Evolutionary conservation across 2,113 vertebrate genomes (phyloP).

Genomic region (Mirza zaza): DNA sequence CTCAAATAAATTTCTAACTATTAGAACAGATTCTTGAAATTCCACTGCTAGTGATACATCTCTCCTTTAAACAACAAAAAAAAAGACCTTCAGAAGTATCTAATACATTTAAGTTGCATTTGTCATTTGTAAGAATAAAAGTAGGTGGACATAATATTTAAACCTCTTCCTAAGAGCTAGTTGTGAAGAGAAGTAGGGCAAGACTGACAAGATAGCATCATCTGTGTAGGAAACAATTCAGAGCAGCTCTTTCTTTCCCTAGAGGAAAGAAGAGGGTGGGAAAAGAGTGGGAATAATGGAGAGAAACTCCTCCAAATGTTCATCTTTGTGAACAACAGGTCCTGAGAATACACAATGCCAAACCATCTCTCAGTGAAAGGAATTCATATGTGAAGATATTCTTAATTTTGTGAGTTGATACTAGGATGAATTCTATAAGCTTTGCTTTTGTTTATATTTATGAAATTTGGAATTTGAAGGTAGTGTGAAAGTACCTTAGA

Average conservation of each 20-base stretch:
- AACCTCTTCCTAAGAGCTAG: neutral
- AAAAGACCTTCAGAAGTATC: neutral
- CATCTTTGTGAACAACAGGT: neutral
- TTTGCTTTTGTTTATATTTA: neutral
- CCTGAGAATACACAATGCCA: neutral
- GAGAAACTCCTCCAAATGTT: neutral
- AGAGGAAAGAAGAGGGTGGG: neutral
- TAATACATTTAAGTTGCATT: neutral
- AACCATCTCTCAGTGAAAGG: neutral
- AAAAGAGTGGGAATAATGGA: neutral
- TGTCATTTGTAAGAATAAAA: neutral
- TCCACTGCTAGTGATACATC: neutral
- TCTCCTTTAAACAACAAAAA: neutral
- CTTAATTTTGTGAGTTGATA: neutral
- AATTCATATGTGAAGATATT: constrained; percentile 7
- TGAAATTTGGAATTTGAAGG: constrained; percentile 37
- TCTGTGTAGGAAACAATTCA: neutral
- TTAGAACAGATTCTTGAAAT: neutral
- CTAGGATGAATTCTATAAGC: constrained; percentile 13
- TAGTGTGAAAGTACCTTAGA: neutral
- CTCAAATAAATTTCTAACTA: neutral
- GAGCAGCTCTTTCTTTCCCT: too few relatives aligned
- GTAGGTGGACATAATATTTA: neutral
- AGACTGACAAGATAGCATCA: neutral
- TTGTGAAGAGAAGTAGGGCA: neutral